Conservation (phyloP, 2,113 vertebrate genomes). For the Leucoraja erinaceus region DNA sequence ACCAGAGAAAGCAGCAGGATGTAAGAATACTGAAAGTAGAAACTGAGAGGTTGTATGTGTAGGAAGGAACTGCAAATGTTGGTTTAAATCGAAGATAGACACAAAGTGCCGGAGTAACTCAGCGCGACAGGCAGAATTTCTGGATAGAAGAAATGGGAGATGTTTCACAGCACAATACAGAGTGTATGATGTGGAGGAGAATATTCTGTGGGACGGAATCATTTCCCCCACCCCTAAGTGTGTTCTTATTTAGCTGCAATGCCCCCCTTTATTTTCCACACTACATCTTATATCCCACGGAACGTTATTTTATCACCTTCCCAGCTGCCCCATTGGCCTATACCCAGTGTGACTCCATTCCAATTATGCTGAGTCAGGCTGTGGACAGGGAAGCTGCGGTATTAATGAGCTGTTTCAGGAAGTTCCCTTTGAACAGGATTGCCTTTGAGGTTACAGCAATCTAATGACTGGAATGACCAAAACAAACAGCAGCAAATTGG, state of each 20-base stretch:
- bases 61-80: too few relatives aligned
- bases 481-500: background rate
- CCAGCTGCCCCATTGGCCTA: background rate
- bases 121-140: too few relatives aligned
- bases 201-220: background rate
- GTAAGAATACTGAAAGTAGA: background rate
- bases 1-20: background rate
- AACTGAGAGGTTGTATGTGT: background rate
- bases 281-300: background rate
- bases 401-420: constrained; percentile 33
- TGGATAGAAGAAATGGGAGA: too few relatives aligned
- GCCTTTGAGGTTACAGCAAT: constrained; percentile 32
- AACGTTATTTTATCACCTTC: background rate
- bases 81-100: too few relatives aligned
- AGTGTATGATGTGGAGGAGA: background rate
- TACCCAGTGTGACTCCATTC: background rate
- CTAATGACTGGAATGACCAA: background rate
- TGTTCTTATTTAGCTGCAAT: background rate
- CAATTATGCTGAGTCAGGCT: constrained; percentile 20
- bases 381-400: constrained; percentile 25
- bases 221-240: background rate
- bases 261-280: background rate
- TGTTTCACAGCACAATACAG: too few relatives aligned
- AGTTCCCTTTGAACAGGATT: constrained; percentile 28
- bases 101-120: too few relatives aligned